These are phyloP conservation scores for Mythimna albipuncta DNA, from an alignment of 2,888 invertebrate genomes.

Conservation along the genomic window DNA sequence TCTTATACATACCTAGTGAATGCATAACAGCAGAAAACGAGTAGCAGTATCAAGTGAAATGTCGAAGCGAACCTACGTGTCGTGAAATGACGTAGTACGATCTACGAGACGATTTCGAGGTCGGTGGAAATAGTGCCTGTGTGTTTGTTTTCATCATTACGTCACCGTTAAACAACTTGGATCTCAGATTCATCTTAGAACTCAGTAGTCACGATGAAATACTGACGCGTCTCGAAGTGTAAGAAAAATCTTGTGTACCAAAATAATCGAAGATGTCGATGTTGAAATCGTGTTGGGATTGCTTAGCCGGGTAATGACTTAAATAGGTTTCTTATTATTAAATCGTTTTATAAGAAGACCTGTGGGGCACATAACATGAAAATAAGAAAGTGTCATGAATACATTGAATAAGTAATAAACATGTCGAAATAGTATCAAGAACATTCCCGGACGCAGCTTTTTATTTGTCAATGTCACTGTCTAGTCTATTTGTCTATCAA, in stretches of 20 bases:
- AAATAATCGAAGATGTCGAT: conserved; percentile 82
- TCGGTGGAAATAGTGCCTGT: conserved; percentile 70
- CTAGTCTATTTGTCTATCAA: conserved; percentile 2
- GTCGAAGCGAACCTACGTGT: conserved; percentile 72
- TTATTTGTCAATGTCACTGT: conserved; percentile 61
- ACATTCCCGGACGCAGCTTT: conserved; percentile 56
- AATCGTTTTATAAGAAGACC: conserved; percentile 14
- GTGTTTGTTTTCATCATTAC: conserved; percentile 87
- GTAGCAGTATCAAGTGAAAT: conserved; percentile 72
- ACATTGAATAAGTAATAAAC: conserved; percentile 23
- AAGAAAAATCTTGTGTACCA: conserved; percentile 61
- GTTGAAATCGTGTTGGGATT: conserved; percentile 87
- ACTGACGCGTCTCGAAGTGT: conserved; percentile 66
- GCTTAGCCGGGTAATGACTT: conserved; percentile 82
- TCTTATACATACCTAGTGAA: conserved; percentile 44
- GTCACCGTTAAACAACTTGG: conserved; percentile 78
- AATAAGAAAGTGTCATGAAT: conserved; percentile 20
- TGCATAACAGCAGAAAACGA: conserved; percentile 44
- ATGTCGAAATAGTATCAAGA: conserved; percentile 33
- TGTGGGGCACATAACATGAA: conserved; percentile 9
- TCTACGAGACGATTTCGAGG: conserved; percentile 74
- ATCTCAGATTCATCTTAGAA: conserved; percentile 67
- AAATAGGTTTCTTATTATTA: conserved; percentile 60
- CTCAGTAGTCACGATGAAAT: conserved; percentile 69
- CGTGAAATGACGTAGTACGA: conserved; percentile 67